Conservation (phyloP, 1,140 invertebrate species). For the Teleopsis dalmanni region DNA sequence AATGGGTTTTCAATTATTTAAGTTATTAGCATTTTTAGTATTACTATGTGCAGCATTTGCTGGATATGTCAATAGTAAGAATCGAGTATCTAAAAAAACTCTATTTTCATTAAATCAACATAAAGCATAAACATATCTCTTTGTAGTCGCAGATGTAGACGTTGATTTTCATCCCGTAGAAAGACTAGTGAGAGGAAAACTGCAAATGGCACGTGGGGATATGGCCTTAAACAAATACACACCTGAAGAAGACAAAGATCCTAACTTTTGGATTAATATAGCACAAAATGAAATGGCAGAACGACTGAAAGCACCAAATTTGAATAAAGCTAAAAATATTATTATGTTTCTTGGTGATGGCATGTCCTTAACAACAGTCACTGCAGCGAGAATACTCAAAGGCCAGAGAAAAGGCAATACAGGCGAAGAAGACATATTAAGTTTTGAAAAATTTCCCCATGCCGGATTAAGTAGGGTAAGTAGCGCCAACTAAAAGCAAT, state of each 20-base stretch:
- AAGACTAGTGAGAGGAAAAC: not conserved
- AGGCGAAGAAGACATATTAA: constrained; percentile 59
- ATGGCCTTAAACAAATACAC: not conserved
- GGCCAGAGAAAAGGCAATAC: constrained; percentile 51
- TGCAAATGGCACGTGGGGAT: not conserved
- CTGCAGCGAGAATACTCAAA: constrained; percentile 57
- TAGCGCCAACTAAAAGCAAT: too few species aligned
- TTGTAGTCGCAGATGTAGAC: too few species aligned
- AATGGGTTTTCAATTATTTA: too few species aligned
- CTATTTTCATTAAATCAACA: too few species aligned
- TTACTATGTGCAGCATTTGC: too few species aligned
- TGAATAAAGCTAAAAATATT: constrained; percentile 55
- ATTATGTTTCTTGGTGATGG: constrained; percentile 72
- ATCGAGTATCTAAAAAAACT: too few species aligned
- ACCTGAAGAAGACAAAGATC: constrained; percentile 1
- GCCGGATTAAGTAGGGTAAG: constrained; percentile 56
- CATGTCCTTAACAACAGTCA: constrained; percentile 63
- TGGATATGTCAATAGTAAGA: too few species aligned
- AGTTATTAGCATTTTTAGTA: too few species aligned
- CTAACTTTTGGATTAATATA: constrained; percentile 21
- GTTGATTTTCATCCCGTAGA: too few species aligned
- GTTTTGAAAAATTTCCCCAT: constrained; percentile 69
- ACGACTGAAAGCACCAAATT: constrained; percentile 14
- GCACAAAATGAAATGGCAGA: constrained; percentile 18
- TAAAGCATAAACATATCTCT: too few species aligned